Conservation (phyloP, 2,797 vertebrate genomes). For the Staurois parvus region DNA sequence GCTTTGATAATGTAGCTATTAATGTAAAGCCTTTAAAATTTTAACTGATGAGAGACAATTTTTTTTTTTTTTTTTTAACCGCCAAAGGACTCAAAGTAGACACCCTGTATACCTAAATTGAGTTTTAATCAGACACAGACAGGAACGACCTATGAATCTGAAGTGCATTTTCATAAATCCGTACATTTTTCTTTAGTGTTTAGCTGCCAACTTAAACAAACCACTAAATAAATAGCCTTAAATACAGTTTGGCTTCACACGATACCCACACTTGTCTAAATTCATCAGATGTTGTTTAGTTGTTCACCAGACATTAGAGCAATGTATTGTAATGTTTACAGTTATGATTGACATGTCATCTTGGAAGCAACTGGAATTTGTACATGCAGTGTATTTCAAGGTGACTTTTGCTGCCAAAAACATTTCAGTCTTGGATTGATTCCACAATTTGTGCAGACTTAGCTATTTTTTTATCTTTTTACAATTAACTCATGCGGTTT, state of each 20-base stretch:
- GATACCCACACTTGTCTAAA: conserved; percentile 16
- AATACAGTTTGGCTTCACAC: background rate
- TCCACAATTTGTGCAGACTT: background rate
- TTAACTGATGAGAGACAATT: background rate
- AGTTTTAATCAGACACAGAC: background rate
- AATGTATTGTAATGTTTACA: conserved; percentile 25
- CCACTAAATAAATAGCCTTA: conserved; percentile 9
- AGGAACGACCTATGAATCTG: background rate
- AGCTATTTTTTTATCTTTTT: background rate
- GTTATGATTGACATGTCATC: conserved; percentile 15
- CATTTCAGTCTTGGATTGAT: conserved; percentile 4
- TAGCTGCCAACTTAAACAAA: conserved; percentile 9
- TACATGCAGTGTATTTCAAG: background rate
- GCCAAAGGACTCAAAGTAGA: background rate
- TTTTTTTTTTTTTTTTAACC: background rate
- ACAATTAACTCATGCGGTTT: background rate
- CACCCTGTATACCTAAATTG: background rate
- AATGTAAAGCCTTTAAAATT: background rate
- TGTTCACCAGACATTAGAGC: background rate
- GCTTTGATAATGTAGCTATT: background rate
- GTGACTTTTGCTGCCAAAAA: conserved; percentile 37
- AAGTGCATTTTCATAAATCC: background rate
- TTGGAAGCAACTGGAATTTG: conserved; percentile 7
- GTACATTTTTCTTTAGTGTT: background rate
- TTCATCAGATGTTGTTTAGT: conserved; percentile 33